Evolutionary conservation across 30 jellyfish, hydroid and myxozoan species (phyloP).

Genomic region (Nemopilema nomurai): DNA sequence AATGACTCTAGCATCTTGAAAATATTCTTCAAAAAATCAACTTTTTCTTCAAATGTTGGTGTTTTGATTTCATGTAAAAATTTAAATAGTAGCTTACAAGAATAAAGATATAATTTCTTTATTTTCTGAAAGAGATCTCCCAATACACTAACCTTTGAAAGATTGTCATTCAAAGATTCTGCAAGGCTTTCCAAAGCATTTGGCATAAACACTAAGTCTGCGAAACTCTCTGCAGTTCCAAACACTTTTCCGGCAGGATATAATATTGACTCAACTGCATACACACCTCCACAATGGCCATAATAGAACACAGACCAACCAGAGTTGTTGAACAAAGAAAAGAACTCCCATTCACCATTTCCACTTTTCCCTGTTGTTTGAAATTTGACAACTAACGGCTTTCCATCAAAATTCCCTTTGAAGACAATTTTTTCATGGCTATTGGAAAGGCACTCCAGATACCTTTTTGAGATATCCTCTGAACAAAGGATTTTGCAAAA

Average conservation of each 20-base stretch:
- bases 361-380: background rate
- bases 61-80: background rate
- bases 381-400: conserved; percentile 1
- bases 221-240: conserved; percentile 28
- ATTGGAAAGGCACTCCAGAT: conserved; percentile 21
- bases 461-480: background rate
- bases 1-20: conserved; percentile 29
- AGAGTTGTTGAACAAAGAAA: conserved; percentile 11
- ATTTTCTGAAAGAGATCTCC: background rate
- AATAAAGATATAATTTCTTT: background rate
- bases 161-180: background rate
- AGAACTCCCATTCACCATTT: conserved; percentile 4
- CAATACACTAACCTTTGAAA: background rate
- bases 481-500: conserved; percentile 30
- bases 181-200: background rate
- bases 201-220: conserved; percentile 21
- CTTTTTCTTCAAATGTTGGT: conserved; percentile 25
- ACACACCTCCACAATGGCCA: conserved; percentile 37
- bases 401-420: background rate
- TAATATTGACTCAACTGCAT: conserved; percentile 31
- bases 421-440: conserved; percentile 11
- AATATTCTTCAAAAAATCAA: conserved; percentile 8
- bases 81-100: background rate
- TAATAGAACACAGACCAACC: conserved; percentile 20
- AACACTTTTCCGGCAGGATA: conserved; percentile 41